Base-by-base conservation (phyloP, 2,888 invertebrate species). In the Sarcophaga variegata region DNA sequence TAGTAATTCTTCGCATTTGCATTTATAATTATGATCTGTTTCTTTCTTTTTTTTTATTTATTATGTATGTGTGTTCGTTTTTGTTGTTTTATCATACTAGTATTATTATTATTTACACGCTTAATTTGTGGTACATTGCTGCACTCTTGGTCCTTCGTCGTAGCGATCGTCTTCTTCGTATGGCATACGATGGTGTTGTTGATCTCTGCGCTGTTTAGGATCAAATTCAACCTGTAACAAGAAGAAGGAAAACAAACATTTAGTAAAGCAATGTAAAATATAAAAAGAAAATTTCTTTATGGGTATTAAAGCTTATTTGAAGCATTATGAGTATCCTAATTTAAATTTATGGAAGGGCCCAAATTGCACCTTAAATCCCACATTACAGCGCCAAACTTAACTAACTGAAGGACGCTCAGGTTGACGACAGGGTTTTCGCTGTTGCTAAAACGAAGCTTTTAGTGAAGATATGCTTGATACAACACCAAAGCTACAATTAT, bases 151-250 rank as follows among this genome's bases (percentile, higher is more conserved):
- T 64, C 96, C 95, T 75, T 94, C 94, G 78, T 92, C 91, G 27
- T 96, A 95, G 75, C 96, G 96, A 88, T 97, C 98, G 88, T 97
- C 97, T 90, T 98, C 98, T 77, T 96, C 96, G 90, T 97, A 97
- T 0, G 95, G 96, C 92, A 92, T 92, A 75, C 91, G 92, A 90
- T 95, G 96, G 90, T 95, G 90, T 90, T 95, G 96, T 75, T 96
- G 95, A 89, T 96, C 95, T 88, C 96, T 94, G 87, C 96, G 95
- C 89, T 96, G 95, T 89, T 96, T 96, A 0, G 97, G 97, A 93
- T 98, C 97, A 90, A 97, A 95, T 67, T 97, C 96, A 89, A 95
- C 94, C 90, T 95, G 88, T 54, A 14, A 14, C 54, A 49, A 90
- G 89, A 77, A 45, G 63, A 54, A 37, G 27, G 78, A 4, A 25